Base-by-base conservation (phyloP, 2,888 invertebrate genomes). In the Tetragnatha montana region DNA sequence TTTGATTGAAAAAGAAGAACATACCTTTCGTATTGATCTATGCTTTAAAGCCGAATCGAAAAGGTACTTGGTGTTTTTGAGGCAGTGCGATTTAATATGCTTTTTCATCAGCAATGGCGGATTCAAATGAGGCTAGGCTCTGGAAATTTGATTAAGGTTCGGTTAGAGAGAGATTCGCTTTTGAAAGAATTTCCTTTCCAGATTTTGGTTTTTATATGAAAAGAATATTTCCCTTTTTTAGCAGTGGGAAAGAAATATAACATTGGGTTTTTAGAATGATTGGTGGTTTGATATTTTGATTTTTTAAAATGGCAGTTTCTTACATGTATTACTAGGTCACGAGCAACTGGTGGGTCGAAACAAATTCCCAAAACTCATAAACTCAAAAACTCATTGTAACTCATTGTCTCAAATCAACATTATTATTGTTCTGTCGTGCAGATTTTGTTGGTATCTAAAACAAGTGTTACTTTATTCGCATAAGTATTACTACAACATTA, bases 1-100 rank as follows among this genome's bases (percentile, higher is more conserved):
- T 78, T 78, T 78, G 78, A 17, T n/a, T n/a, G n/a, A 76, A 50
- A 60, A 60, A 8, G 12, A 60, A 60, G 17, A 60, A 60, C 60
- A 19, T 22, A 51, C 51, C 19, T 78, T 78, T 78, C 78, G 22
- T 78, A 68, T 68, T 60, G 35, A 60, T 78, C 22, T 14, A 22
- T 22, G 22, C 60, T 50, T 12, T 68, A 47, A 21, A n/a, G 60
- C 35, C 22, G 35, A 35, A 8, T 17, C 8, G 12, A 60, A 60
- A 60, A 60, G 17, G 14, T 17, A 60, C 60, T 60, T 17, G 60
- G 60, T 78, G 51, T 22, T 10, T 35, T 8, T 14, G 17, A 60
- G 12, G 21, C 10, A 14, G 22, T 10, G 10, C 50, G 7, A 51
- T 78, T 78, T 78, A 78, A 78, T 78, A 78, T 21, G 51, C 10